Evolutionary conservation across 2,113 vertebrate genomes (phyloP).

Genomic region (Laticauda colubrina): DNA sequence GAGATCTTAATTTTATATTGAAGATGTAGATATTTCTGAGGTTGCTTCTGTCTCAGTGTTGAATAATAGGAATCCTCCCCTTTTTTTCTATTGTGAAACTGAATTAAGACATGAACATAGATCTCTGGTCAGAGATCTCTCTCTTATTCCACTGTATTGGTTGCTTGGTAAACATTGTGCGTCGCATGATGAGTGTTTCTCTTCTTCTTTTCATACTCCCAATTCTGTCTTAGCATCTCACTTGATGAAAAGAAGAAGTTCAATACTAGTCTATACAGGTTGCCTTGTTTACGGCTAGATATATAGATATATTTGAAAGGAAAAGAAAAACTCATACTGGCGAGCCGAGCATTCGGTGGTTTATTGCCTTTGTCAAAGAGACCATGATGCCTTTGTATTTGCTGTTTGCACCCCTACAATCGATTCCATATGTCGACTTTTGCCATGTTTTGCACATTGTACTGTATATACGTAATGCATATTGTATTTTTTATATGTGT

Average conservation of each 20-base stretch:
- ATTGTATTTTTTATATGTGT: constrained; percentile 95
- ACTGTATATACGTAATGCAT: constrained; percentile 96
- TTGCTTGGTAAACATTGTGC: constrained; percentile 63
- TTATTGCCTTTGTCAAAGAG: constrained; percentile 75
- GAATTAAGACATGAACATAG: constrained; percentile 58
- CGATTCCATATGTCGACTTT: constrained; percentile 78
- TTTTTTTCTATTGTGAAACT: constrained; percentile 59
- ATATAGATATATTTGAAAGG: not conserved
- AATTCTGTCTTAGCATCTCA: constrained; percentile 79
- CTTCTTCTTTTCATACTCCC: constrained; percentile 67
- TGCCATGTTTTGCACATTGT: constrained; percentile 98
- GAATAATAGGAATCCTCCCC: constrained; percentile 59
- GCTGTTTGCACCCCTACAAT: constrained; percentile 81
- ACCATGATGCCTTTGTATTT: constrained; percentile 82
- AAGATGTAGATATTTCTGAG: constrained; percentile 73
- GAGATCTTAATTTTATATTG: constrained; percentile 54
- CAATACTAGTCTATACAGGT: constrained; percentile 57
- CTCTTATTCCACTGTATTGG: constrained; percentile 59
- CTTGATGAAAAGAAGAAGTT: constrained; percentile 65
- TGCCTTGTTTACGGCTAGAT: constrained; percentile 57
- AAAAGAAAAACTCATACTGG: constrained; percentile 60
- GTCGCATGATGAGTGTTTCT: constrained; percentile 55
- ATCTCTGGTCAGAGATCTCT: constrained; percentile 43
- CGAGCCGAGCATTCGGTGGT: constrained; percentile 69
- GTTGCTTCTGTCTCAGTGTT: constrained; percentile 66